Percentiles rank a stretch among this genome's conserved stretches.
Evolutionary conservation across 2,888 invertebrate species (phyloP).

Genomic region (Rhaphigaster nebulosa): DNA sequence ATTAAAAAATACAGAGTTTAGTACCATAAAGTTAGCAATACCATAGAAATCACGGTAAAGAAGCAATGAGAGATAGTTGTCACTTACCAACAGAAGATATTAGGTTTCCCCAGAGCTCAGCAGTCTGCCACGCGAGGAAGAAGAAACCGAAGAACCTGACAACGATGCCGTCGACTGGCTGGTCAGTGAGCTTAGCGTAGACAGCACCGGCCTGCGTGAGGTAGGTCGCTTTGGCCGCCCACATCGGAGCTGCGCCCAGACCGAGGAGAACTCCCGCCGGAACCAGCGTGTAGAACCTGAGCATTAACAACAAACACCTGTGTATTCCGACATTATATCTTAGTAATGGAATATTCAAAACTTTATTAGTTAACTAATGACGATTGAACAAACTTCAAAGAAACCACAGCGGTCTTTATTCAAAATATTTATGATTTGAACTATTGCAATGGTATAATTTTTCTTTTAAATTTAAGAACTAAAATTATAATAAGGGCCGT

Average conservation of each 20-base stretch:
- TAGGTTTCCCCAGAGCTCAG: constrained; percentile 96
- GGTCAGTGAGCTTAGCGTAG: constrained; percentile 89
- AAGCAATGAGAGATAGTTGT: background rate
- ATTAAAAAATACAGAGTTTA: background rate
- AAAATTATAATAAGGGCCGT: too few relatives aligned
- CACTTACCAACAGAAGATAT: constrained; percentile 89
- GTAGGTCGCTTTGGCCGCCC: constrained; percentile 99
- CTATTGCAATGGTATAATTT: too few relatives aligned
- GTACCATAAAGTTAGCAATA: background rate
- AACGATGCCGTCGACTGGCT: constrained; percentile 91
- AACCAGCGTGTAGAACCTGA: constrained; percentile 86
- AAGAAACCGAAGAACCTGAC: constrained; percentile 98
- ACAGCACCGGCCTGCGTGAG: constrained; percentile 93
- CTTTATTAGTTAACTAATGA: background rate
- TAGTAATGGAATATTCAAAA: background rate
- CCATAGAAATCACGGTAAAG: background rate
- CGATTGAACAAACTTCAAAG: too few relatives aligned
- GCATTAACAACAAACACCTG: background rate
- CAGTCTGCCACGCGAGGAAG: constrained; percentile 97
- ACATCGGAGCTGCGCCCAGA: constrained; percentile 95
- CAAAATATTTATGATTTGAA: too few relatives aligned
- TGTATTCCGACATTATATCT: background rate
- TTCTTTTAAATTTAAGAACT: too few relatives aligned
- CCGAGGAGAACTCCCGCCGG: constrained; percentile 95
- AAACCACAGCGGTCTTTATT: too few relatives aligned